Conservation (phyloP, 2,797 vertebrate genomes). For the Echiichthys vipera region DNA sequence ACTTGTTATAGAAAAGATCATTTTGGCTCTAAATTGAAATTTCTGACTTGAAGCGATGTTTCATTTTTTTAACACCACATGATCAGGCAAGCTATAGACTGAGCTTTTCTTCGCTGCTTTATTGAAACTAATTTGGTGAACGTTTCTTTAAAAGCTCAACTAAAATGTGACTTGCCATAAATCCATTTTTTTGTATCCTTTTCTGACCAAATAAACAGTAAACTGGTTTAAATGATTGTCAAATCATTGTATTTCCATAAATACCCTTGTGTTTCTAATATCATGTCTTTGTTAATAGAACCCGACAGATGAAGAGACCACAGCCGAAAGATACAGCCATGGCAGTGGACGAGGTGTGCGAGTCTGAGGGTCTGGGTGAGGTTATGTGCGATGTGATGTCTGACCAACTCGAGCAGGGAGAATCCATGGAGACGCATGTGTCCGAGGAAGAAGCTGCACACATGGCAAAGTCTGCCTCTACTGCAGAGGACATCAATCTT, state of each 20-base stretch:
- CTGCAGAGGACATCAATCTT: background rate
- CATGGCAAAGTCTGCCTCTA: background rate
- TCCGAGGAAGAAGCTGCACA: conserved; percentile 41
- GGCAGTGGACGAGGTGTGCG: conserved; percentile 67
- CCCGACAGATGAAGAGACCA: conserved; percentile 44
- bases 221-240: background rate
- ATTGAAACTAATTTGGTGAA: background rate
- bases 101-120: background rate
- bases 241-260: background rate
- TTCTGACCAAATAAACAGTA: background rate
- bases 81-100: background rate
- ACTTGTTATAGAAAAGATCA: background rate
- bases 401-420: conserved; percentile 57
- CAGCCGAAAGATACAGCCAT: conserved; percentile 64
- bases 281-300: conserved; percentile 50
- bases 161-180: background rate
- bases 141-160: background rate
- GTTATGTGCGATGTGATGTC: conserved; percentile 54
- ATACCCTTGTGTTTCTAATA: background rate
- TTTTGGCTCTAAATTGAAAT: background rate
- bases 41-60: background rate
- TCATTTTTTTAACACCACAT: background rate
- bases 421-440: conserved; percentile 80
- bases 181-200: background rate
- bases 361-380: conserved; percentile 66